A percentile compares a stretch with the other conserved stretches of the same genome.
These are phyloP conservation scores for Pentalonia nigronervosa DNA, from an alignment of 1,140 invertebrate species.

Conservation along the genomic window DNA sequence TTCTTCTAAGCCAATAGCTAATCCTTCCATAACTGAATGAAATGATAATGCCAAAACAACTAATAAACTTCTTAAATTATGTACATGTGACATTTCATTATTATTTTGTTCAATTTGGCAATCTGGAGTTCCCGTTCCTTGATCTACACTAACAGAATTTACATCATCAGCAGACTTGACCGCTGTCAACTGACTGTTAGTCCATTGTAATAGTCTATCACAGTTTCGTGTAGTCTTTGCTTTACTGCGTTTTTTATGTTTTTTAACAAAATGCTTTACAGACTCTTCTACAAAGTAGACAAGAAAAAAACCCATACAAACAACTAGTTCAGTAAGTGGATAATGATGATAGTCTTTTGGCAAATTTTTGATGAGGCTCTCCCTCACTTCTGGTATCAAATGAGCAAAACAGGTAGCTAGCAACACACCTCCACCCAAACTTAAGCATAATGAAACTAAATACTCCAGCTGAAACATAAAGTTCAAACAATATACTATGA, in stretches of 20 bases:
- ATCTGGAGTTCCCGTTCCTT: slow-evolving; percentile 47
- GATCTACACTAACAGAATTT: slow-evolving; percentile 48
- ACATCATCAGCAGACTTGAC: slow-evolving; percentile 48
- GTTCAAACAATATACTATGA: background rate
- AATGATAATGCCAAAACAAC: slow-evolving; percentile 71
- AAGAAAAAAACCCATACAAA: slow-evolving; percentile 80
- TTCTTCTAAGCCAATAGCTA: slow-evolving; percentile 72
- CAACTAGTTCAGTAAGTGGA: slow-evolving; percentile 72
- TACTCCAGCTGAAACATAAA: slow-evolving; percentile 59
- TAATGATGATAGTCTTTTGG: slow-evolving; percentile 61
- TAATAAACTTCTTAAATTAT: slow-evolving; percentile 62
- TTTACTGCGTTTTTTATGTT: slow-evolving; percentile 52
- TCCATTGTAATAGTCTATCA: slow-evolving; percentile 47
- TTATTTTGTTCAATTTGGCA: slow-evolving; percentile 57
- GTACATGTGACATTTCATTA: slow-evolving; percentile 58
- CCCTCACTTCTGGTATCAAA: slow-evolving; percentile 80
- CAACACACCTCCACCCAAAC: slow-evolving; percentile 85
- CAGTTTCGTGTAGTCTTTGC: slow-evolving; percentile 48
- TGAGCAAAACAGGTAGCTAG: slow-evolving; percentile 82
- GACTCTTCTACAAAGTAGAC: slow-evolving; percentile 82
- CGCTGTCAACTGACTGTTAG: slow-evolving; percentile 46
- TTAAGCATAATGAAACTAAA: slow-evolving; percentile 66
- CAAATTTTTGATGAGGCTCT: slow-evolving; percentile 47
- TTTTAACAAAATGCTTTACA: slow-evolving; percentile 63
- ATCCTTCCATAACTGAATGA: slow-evolving; percentile 72